Conservation (phyloP, 2,113 vertebrate genomes). For the Varanus komodoensis region DNA sequence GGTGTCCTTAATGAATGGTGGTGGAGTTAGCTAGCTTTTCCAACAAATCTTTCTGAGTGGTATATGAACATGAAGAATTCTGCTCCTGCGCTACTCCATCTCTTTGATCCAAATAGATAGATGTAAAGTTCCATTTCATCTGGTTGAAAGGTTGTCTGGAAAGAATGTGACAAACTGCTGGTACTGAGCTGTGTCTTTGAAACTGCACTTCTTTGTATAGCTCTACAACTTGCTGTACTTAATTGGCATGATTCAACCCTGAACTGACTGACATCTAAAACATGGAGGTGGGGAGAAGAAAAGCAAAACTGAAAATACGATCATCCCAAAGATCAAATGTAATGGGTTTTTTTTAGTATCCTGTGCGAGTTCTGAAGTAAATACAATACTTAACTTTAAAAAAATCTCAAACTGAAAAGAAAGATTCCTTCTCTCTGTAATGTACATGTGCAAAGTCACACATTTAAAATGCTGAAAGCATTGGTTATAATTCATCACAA, state of each 20-base stretch:
- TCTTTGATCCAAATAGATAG: not conserved
- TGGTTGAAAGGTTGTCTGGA: conserved; percentile 7
- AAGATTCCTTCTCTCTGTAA: conserved; percentile 21
- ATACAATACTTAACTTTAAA: conserved; percentile 26
- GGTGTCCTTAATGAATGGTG: not conserved
- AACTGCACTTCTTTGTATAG: conserved; percentile 29
- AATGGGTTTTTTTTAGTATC: conserved; percentile 37
- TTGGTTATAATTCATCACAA: not conserved
- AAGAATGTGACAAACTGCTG: not conserved
- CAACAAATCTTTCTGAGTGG: not conserved
- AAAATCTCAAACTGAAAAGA: conserved; percentile 43
- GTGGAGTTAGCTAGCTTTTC: not conserved
- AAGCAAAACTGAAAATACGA: conserved; percentile 4
- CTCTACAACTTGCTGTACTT: conserved; percentile 48
- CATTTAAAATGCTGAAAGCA: conserved; percentile 5
- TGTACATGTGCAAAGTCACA: conserved; percentile 2
- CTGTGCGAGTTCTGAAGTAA: conserved; percentile 52
- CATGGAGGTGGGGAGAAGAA: not conserved
- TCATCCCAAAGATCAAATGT: conserved; percentile 45
- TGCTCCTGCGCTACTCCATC: not conserved
- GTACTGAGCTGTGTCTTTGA: not conserved
- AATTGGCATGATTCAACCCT: conserved; percentile 45
- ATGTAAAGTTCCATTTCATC: conserved; percentile 15
- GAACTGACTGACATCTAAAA: conserved; percentile 40
- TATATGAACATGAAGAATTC: not conserved